These are phyloP conservation scores for Dryocosmus kuriphilus DNA, from an alignment of 2,888 invertebrate species.

Conservation along the genomic window DNA sequence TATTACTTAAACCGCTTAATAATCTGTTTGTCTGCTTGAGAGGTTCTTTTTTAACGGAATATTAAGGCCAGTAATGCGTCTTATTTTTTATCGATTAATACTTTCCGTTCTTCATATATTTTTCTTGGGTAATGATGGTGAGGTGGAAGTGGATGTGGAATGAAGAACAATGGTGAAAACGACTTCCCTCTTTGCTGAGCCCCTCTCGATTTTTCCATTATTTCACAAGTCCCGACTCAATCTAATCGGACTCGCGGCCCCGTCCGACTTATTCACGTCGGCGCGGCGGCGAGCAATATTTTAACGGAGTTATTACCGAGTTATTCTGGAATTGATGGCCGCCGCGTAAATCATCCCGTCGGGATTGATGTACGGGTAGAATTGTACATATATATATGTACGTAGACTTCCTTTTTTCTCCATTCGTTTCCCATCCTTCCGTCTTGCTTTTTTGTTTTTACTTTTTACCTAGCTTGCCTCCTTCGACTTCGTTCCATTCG, in stretches of 20 bases:
- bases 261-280: constrained; percentile 36
- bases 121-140: neutral
- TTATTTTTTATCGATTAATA: neutral
- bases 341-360: constrained; percentile 72
- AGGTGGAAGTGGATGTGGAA: neutral
- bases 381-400: constrained; percentile 55
- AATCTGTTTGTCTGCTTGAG: too few relatives aligned
- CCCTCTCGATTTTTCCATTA: constrained; percentile 29
- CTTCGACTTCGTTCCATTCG: neutral
- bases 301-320: constrained; percentile 71
- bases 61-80: neutral
- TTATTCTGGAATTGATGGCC: constrained; percentile 73
- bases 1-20: too few relatives aligned
- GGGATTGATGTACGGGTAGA: constrained; percentile 67
- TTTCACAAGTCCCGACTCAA: constrained; percentile 25
- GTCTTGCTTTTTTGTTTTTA: constrained; percentile 1
- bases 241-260: constrained; percentile 27
- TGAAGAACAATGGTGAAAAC: constrained; percentile 6
- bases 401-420: constrained; percentile 58
- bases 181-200: neutral
- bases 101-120: neutral
- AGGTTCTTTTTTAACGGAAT: neutral
- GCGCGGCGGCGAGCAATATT: constrained; percentile 40
- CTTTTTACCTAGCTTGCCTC: constrained; percentile 6
- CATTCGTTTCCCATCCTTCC: constrained; percentile 51